phyloP scores from a whole-genome alignment of 2,888 invertebrate genomes.

The Magallana nippona region DNA sequence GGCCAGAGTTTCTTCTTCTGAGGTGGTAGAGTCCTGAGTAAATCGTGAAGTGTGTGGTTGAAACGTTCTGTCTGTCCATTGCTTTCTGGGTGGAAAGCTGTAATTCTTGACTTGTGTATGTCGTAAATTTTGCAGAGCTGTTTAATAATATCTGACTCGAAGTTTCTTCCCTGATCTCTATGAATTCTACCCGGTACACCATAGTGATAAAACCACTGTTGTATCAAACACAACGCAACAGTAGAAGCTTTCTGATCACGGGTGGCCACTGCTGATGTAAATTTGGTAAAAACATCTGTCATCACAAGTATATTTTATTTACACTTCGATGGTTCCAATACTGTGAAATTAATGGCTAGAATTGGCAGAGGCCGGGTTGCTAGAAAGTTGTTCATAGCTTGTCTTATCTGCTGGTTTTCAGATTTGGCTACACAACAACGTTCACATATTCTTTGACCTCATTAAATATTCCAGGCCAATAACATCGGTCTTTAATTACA shows the following conservation, averaged over 20 bases:
- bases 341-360: neutral
- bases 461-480: conserved; percentile 53
- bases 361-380: too few species aligned
- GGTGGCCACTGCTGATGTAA: conserved; percentile 43
- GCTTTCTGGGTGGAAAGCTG: too few species aligned
- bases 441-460: conserved; percentile 49
- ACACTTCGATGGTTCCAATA: conserved; percentile 51
- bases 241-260: neutral
- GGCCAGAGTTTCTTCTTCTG: conserved; percentile 1
- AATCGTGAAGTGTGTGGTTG: too few species aligned
- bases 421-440: conserved; percentile 51
- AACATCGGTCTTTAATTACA: conserved; percentile 50
- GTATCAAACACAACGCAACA: neutral
- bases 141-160: too few species aligned
- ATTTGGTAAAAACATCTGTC: conserved; percentile 6
- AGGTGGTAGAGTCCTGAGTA: neutral
- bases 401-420: conserved; percentile 32
- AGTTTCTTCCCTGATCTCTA: too few species aligned
- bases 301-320: conserved; percentile 53
- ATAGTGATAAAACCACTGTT: too few species aligned
- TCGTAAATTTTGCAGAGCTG: too few species aligned
- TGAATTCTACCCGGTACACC: too few species aligned
- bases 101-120: too few species aligned
- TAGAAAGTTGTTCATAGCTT: neutral
- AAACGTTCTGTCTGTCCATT: too few species aligned